These are phyloP conservation scores for Nibea coibor DNA, from an alignment of 2,113 vertebrate genomes.

Conservation along the genomic window DNA sequence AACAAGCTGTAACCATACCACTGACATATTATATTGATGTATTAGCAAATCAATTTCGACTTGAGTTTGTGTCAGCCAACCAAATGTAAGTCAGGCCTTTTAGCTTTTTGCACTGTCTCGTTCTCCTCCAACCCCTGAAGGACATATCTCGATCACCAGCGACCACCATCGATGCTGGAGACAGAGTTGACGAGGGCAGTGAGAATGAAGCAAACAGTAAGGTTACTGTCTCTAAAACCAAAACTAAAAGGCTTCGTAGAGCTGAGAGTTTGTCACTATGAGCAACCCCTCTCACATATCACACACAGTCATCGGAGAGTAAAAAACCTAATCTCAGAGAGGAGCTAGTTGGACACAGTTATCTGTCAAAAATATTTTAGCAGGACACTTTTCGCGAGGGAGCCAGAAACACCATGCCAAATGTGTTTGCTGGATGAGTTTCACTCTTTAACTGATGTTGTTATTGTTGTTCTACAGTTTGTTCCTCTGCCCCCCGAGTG, in stretches of 20 bases:
- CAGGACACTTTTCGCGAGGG: no score
- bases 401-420: not conserved
- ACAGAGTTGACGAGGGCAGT: not conserved
- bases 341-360: no score
- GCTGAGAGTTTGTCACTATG: no score
- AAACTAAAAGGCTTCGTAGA: no score
- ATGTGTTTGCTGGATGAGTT: not conserved
- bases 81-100: not conserved
- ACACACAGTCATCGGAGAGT: not conserved
- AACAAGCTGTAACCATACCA: not conserved
- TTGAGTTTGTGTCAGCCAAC: not conserved
- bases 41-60: not conserved
- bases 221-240: no score
- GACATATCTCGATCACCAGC: not conserved
- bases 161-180: not conserved
- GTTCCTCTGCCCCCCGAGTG: not conserved
- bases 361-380: no score
- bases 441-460: no score
- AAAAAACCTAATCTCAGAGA: not conserved
- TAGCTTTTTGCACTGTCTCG: not conserved
- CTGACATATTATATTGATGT: not conserved
- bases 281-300: not conserved
- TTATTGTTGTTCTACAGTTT: not conserved
- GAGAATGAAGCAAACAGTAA: not conserved
- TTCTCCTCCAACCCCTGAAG: not conserved